Conservation (phyloP, 2,113 vertebrate species). For the Cygnus buccinator region DNA sequence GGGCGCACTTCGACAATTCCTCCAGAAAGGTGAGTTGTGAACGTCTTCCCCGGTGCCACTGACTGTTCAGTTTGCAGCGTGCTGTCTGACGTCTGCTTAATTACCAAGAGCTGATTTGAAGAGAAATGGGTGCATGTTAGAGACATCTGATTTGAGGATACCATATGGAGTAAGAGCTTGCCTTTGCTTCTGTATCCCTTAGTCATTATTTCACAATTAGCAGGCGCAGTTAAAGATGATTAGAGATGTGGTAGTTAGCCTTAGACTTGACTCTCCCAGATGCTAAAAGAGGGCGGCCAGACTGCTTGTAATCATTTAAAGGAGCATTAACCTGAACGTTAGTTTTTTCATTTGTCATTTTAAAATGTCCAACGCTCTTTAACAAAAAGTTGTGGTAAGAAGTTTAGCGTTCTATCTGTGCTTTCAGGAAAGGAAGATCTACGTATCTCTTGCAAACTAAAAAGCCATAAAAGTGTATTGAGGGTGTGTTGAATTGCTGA, state of each 20-base stretch:
- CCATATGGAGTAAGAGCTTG: not conserved
- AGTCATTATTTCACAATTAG: not conserved
- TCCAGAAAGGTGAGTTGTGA: constrained; percentile 81
- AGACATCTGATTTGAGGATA: not conserved
- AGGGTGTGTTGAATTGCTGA: not conserved
- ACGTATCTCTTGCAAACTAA: not conserved
- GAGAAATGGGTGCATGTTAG: rapidly evolving
- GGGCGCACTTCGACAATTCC: constrained; percentile 72
- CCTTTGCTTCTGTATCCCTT: not conserved
- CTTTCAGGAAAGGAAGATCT: not conserved
- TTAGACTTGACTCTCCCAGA: not conserved
- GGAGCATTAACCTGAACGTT: not conserved
- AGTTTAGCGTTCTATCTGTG: not conserved
- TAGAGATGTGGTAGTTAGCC: not conserved
- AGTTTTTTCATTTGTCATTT: not conserved
- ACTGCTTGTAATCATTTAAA: not conserved
- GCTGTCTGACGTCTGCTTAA: not conserved
- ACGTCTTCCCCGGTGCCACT: rapidly evolving
- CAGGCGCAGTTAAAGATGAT: not conserved
- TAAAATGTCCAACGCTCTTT: not conserved
- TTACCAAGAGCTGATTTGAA: not conserved
- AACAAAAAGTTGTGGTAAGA: not conserved
- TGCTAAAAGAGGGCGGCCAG: not conserved
- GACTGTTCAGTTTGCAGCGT: rapidly evolving
- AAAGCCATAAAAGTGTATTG: not conserved